Base-by-base conservation (phyloP, 2,797 vertebrate genomes). In the Antennarius maculatus region DNA sequence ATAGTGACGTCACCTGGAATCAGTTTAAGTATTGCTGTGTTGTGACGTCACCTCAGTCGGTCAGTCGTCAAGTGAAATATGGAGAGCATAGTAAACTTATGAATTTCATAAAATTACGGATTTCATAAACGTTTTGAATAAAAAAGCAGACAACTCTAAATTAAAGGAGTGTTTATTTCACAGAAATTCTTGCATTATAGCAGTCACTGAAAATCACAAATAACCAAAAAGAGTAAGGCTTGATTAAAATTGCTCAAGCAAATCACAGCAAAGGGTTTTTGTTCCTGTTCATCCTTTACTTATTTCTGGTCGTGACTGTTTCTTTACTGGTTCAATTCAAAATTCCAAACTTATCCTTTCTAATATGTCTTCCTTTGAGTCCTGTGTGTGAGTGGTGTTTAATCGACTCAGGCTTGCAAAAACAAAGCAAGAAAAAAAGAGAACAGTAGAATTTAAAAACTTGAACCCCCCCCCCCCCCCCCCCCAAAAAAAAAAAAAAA, bases 351-450 rank as follows among this genome's bases (percentile, higher is more conserved):
- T 72, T 84, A 63, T 86, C 79, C 83, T 88, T 82, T 89, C 79
- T 82, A 79, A 85, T 70, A 85, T 27, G 90, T 93, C 90, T 93
- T 93, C 91, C 89, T 90, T 85, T 75, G 72, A 83, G 78, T 90
- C 82, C 66, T 76, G 74, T 72, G 85, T 90, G 92, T 93, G 90
- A 79, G 86, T 91, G 88, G 90, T 88, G 88, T 83, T 91, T 89
- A 92, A 86, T 87, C 46, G 81, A 91, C 81, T 91, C 88, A 88
- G 88, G 87, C 89, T 93, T 90, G 87, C 86, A 90, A 88, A 74
- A 79, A 81, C 72, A 42, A 62, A 45, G 64, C 69, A 65, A 63
- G 56, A 27, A 37, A 27, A 61, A 23, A 47, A 50, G 67, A 68
- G 52, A 80, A 77, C 37, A 27, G 57, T 18, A 46, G 51, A 64